phyloP scores from a whole-genome alignment of 2,113 vertebrate genomes.

The Apistogramma diplotaenia region DNA sequence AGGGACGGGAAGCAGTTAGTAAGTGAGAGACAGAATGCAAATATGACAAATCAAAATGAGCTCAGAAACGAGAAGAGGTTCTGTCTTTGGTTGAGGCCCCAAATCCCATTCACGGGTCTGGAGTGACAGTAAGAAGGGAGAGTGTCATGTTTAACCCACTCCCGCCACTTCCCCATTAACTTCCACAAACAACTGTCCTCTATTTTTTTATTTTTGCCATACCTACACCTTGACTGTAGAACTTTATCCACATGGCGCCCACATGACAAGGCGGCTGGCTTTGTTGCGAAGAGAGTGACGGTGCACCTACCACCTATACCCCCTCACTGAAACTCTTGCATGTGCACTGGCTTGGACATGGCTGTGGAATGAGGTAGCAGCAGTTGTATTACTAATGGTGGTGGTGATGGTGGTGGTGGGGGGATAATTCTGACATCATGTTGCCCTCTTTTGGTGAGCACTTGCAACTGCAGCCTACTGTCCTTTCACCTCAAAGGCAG shows the following conservation, averaged over 20 bases:
- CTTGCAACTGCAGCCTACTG: constrained; percentile 65
- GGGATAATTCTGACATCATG: constrained; percentile 76
- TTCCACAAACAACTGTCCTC: background rate
- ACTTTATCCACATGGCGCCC: constrained; percentile 65
- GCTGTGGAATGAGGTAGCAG: constrained; percentile 2
- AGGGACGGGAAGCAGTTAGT: background rate
- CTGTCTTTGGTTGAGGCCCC: constrained; percentile 37
- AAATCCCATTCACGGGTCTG: background rate
- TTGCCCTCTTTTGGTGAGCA: constrained; percentile 83
- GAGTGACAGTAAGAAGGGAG: constrained; percentile 20
- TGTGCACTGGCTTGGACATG: background rate
- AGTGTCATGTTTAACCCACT: constrained; percentile 59
- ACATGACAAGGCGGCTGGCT: constrained; percentile 64
- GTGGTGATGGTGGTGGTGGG: background rate
- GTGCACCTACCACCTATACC: constrained; percentile 63
- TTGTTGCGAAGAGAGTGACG: constrained; percentile 72
- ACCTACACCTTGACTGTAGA: constrained; percentile 68
- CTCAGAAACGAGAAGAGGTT: background rate
- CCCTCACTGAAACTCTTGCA: background rate
- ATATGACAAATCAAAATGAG: constrained; percentile 12
- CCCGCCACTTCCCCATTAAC: too few relatives aligned
- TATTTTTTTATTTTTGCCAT: constrained; percentile 33
- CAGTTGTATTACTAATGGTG: background rate
- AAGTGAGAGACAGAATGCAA: background rate
- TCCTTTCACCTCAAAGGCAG: constrained; percentile 22